phyloP scores from a whole-genome alignment of 2,797 vertebrate genomes.

The Lithobates pipiens region DNA sequence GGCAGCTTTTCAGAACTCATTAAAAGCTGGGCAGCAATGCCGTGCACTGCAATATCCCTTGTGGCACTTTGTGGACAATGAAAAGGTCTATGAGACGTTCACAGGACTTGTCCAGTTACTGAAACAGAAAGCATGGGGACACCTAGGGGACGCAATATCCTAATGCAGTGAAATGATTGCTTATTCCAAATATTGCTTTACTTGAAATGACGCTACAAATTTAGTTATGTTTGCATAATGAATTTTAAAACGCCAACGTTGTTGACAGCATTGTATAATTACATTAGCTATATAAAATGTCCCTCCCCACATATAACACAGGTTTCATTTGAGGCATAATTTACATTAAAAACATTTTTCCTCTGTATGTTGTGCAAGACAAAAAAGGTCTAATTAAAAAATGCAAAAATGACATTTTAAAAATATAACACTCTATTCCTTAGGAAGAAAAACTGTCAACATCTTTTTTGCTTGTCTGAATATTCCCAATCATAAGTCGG shows the following conservation, averaged over 20 bases:
- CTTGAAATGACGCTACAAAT: slow-evolving; percentile 69
- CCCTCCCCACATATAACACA: slow-evolving; percentile 70
- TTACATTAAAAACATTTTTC: slow-evolving; percentile 75
- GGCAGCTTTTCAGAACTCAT: slow-evolving; percentile 43
- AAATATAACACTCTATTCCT: slow-evolving; percentile 79
- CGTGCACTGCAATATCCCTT: slow-evolving; percentile 17
- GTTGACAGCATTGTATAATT: slow-evolving; percentile 64
- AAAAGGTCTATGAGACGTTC: slow-evolving; percentile 26
- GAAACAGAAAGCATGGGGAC: slow-evolving; percentile 12
- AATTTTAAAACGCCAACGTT: slow-evolving; percentile 70
- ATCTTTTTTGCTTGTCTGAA: slow-evolving; percentile 65
- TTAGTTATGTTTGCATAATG: slow-evolving; percentile 72
- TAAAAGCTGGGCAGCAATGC: slow-evolving; percentile 37
- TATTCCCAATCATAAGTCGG: slow-evolving; percentile 88
- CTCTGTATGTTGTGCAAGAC: slow-evolving; percentile 37
- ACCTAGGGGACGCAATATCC: slow-evolving; percentile 13
- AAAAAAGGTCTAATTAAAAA: slow-evolving; percentile 69
- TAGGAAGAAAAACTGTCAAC: slow-evolving; percentile 74
- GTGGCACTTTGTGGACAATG: slow-evolving; percentile 50
- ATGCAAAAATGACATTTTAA: slow-evolving; percentile 75
- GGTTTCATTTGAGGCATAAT: slow-evolving; percentile 76
- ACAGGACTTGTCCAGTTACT: slow-evolving; percentile 43
- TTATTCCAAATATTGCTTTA: slow-evolving; percentile 74
- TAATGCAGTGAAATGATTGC: slow-evolving; percentile 63
- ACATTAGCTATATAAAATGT: slow-evolving; percentile 67